Base-by-base conservation (phyloP, 2,113 vertebrate species). In the Sphyrna mokarran region DNA sequence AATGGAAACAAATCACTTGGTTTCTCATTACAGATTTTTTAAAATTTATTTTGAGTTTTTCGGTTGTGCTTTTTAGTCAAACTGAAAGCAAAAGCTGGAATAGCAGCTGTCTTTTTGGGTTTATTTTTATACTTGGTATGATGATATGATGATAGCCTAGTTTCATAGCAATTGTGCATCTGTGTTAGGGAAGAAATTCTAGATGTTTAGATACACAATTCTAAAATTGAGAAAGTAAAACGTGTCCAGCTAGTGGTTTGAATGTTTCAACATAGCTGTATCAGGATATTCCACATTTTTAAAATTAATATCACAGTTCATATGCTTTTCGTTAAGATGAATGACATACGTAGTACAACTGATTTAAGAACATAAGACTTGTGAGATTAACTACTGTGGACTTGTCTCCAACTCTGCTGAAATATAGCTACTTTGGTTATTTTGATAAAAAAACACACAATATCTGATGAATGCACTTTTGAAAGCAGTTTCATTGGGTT, bases 341-440 rank as follows among this genome's bases (percentile, higher is more conserved):
- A 89, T 54, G 87, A 61, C 54, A 61, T 90, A 61, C 61, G 54
- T 54, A 90, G 87, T 90, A 23, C 23, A 90, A 61, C 54, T 61
- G 54, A 61, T 90, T 54, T 90, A 61, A 90, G 87, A 90, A 90
- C 54, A 90, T 33, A 90, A 61, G 54, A 90, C 63, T 61, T 90
- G 29, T 61, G 43, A 90, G 87, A 90, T 90, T 90, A 90, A 90
- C 48, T 61, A 13, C 54, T 90, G 86, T 89, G 43, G 54, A 61
- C 63, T 20, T 58, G 54, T 33, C 23, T 90, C 54, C 0, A 48
- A 33, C 58, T 61, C 54, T 90, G 87, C 29, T 61, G 87, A 61
- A 90, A 90, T 54, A 54, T 33, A 63, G 54, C 2, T n/a, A 90
- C 48, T 61, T 61, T 90, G 29, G 58, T 90, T 33, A 83, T 43